A percentile compares a stretch with the other conserved stretches of the same genome.
Evolutionary conservation across 2,797 vertebrate genomes (phyloP).

Genomic region (Coracias cyanogaster): DNA sequence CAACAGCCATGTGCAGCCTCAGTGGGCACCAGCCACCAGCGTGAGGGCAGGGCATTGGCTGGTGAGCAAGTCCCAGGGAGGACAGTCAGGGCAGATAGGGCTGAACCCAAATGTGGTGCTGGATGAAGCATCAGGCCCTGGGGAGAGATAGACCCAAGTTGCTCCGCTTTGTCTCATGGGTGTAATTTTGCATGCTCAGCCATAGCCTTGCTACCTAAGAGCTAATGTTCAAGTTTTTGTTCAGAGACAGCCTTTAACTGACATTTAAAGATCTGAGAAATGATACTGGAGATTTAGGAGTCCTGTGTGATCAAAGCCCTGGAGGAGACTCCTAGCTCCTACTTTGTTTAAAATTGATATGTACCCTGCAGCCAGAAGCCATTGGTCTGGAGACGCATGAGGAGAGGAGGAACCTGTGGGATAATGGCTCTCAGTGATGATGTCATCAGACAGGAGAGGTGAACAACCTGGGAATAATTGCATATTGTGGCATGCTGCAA

Average conservation of each 20-base stretch:
- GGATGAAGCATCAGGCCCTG: not conserved
- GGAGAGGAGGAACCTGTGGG: not conserved
- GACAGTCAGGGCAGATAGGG: fast-evolving
- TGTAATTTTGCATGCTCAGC: not conserved
- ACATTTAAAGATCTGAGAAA: not conserved
- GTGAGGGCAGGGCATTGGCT: not conserved
- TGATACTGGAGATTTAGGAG: not conserved
- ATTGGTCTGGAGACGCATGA: not conserved
- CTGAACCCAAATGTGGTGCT: not conserved
- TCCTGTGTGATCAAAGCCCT: not conserved
- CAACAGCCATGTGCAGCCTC: not conserved
- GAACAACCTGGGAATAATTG: not conserved
- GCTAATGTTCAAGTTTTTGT: not conserved
- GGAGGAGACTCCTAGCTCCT: not conserved
- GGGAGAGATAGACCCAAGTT: not conserved
- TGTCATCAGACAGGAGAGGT: not conserved
- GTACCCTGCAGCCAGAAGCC: not conserved
- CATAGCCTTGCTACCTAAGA: not conserved
- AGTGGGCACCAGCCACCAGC: not conserved
- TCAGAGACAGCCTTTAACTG: not conserved
- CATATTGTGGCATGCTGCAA: not conserved
- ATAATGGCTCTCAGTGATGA: not conserved
- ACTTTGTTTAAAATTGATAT: not conserved
- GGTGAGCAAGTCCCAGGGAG: fast-evolving
- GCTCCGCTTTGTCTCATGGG: not conserved